Percentiles rank a stretch among this genome's conserved stretches.
Evolutionary conservation across 2,113 vertebrate species (phyloP).

Genomic region (Nestor notabilis): DNA sequence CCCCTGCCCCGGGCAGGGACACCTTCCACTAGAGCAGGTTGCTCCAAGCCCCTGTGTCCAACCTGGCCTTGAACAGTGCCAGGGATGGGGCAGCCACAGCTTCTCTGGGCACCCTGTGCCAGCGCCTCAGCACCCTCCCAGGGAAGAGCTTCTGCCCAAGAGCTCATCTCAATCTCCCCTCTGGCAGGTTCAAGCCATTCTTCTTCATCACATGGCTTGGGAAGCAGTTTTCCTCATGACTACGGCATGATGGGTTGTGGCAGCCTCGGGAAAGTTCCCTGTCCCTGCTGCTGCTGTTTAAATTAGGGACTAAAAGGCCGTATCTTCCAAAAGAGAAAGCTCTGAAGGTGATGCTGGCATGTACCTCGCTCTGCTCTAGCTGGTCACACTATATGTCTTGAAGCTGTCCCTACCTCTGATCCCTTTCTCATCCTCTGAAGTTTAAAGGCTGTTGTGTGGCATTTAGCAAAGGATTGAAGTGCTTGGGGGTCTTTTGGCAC

Average conservation of each 20-base stretch:
- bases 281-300: not conserved
- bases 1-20: not conserved
- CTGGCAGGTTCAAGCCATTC: accelerated
- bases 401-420: not conserved
- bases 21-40: accelerated
- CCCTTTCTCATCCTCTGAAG: not conserved
- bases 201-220: not conserved
- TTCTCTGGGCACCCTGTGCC: not conserved
- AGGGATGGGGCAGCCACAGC: not conserved
- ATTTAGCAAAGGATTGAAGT: not conserved
- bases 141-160: accelerated
- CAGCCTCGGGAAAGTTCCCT: not conserved
- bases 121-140: accelerated
- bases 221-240: not conserved
- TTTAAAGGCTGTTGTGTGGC: not conserved
- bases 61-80: accelerated
- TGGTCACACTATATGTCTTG: not conserved
- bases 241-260: accelerated
- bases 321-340: not conserved
- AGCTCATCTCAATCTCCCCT: accelerated
- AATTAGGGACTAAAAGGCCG: not conserved
- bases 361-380: not conserved
- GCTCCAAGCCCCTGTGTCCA: accelerated
- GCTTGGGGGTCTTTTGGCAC: accelerated
- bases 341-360: not conserved